Conservation (phyloP, 2,113 vertebrate species). For the Trinectes maculatus region DNA sequence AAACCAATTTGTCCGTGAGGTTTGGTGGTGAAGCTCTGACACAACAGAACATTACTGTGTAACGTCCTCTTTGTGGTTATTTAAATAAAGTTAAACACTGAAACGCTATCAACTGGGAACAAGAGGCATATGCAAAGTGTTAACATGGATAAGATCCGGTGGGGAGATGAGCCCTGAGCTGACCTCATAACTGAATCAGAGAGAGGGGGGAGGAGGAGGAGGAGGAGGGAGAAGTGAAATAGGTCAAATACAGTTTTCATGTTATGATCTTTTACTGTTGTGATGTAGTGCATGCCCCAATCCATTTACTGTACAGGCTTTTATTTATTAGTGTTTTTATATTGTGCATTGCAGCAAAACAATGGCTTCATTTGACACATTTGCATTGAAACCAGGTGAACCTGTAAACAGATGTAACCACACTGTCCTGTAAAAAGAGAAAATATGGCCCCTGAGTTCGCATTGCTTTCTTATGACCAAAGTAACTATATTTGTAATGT, state of each 20-base stretch:
- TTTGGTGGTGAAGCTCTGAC: constrained; percentile 8
- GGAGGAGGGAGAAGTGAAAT: constrained; percentile 8
- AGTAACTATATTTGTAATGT: not conserved
- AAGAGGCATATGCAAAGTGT: constrained; percentile 39
- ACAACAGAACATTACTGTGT: not conserved
- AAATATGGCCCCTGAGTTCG: not conserved
- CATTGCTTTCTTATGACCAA: not conserved
- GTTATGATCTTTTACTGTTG: no score
- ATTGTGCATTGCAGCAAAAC: no score
- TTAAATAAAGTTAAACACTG: constrained; percentile 13
- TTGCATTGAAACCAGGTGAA: no score
- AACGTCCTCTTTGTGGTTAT: constrained; percentile 19
- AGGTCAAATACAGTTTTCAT: no score
- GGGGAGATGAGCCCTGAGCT: constrained; percentile 46
- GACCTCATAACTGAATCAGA: constrained; percentile 69
- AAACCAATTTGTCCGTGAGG: constrained; percentile 16
- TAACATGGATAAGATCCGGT: constrained; percentile 51
- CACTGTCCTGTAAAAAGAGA: no score
- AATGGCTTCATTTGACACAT: no score
- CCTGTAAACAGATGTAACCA: no score
- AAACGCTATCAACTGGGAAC: constrained; percentile 11
- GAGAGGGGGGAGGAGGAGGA: constrained; percentile 39
- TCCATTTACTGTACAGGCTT: no score
- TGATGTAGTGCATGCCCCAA: no score
- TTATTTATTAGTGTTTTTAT: no score